Base-by-base conservation (phyloP, 2,797 vertebrate genomes). In the Phrynocephalus vlangalii region DNA sequence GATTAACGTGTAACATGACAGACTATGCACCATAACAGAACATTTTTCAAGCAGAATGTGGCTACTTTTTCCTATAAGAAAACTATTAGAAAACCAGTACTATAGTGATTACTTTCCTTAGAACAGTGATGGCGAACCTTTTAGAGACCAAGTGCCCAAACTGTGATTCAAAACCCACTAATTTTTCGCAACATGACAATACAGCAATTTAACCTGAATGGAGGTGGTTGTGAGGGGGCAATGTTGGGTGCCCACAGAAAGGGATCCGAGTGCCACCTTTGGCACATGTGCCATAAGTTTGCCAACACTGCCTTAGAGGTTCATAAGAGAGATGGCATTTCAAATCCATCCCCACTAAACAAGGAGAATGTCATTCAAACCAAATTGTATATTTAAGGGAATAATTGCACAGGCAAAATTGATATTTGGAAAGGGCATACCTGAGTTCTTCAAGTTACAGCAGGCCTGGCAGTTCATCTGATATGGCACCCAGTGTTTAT, bases 381-480 rank as follows among this genome's bases (percentile, higher is more conserved):
- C 71, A 72, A 82, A 22, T 79, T 1, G 18, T 10, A 60, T 52
- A 22, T 13, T 76, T 77, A 52, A 77, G 33, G 20, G 78, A 33
- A 67, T 6, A 9, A 8, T 26, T 1, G 8, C 16, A 81, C 60
- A 33, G 52, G 52, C 52, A 56, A 56, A 56, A 11, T 8, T 56
- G 52, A 13, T 56, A 56, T 56, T 56, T 56, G 52, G 52, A 56
- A 56, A 56, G 9, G 9, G 13, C 52, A 56, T 56, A 56, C 52
- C 77, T 52, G 83, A 88, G 15, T 22, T 82, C 63, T 76, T 83
- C 86, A 80, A 28, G 15, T 78, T n/a, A 71, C 26, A 84, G 18
- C 7, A 77, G 63, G 66, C 66, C 48, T 82, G 63, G 63, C 70
- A 82, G 20, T 24, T 20, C 68, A 26, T 24, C 33, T 71, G 75